These are phyloP conservation scores for Drosophila mayaguana DNA, from an alignment of 2,888 invertebrate genomes.

Conservation along the genomic window DNA sequence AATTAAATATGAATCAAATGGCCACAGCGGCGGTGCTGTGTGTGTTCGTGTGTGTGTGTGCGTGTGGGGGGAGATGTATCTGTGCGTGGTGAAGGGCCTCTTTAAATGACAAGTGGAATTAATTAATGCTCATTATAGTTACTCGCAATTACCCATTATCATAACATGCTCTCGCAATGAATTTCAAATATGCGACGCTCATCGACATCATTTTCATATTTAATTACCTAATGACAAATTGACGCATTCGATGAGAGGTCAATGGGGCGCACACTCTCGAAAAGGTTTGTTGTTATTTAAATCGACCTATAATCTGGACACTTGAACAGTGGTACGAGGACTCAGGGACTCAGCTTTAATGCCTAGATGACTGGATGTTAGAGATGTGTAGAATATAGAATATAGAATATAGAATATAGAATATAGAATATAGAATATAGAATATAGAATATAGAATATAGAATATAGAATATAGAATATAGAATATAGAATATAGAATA, in stretches of 20 bases:
- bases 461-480: too few relatives aligned
- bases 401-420: too few relatives aligned
- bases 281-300: not conserved
- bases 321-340: too few relatives aligned
- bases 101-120: conserved; percentile 38
- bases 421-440: too few relatives aligned
- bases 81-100: not conserved
- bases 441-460: too few relatives aligned
- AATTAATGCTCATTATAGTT: conserved; percentile 36
- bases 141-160: conserved; percentile 26
- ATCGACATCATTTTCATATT: conserved; percentile 16
- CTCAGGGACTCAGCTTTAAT: too few relatives aligned
- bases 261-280: not conserved
- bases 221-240: conserved; percentile 13
- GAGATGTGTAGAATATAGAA: too few relatives aligned
- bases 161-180: not conserved
- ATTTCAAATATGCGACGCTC: conserved; percentile 9
- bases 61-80: not conserved
- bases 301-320: too few relatives aligned
- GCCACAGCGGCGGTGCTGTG: not conserved
- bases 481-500: too few relatives aligned
- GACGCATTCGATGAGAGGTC: not conserved
- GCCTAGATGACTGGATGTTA: too few relatives aligned
- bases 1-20: conserved; percentile 45
- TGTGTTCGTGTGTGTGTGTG: too few relatives aligned